phyloP scores from a whole-genome alignment of 2,888 invertebrate species.

The Hyalella azteca region DNA sequence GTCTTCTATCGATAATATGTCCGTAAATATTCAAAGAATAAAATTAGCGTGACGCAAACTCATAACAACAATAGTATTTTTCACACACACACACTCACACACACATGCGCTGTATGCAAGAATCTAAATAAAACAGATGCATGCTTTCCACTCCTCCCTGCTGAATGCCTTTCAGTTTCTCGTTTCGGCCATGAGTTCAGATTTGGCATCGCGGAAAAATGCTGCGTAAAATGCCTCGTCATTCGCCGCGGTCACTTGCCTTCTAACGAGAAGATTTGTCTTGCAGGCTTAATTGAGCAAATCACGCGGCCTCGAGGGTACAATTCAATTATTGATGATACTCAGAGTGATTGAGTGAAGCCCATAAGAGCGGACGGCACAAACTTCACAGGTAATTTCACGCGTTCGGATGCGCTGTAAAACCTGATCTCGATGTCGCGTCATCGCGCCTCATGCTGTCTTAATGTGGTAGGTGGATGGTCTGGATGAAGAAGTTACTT shows the following conservation, averaged over 20 bases:
- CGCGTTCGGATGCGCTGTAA: background rate
- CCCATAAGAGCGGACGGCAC: background rate
- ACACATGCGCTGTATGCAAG: background rate
- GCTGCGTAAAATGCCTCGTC: conserved; percentile 15
- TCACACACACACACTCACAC: background rate
- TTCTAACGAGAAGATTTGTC: conserved; percentile 24
- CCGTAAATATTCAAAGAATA: too few relatives aligned
- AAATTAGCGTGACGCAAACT: too few relatives aligned
- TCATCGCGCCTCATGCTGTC: too few relatives aligned
- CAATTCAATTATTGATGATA: conserved; percentile 26
- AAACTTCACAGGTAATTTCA: conserved; percentile 20
- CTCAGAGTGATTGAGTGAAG: conserved; percentile 30
- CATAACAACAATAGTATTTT: too few relatives aligned
- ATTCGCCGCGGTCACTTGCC: conserved; percentile 21
- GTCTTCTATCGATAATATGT: too few relatives aligned
- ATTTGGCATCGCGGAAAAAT: background rate
- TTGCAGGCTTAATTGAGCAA: conserved; percentile 27
- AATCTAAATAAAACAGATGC: background rate
- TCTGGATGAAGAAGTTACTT: too few relatives aligned
- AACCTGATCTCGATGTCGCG: background rate
- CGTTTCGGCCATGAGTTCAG: too few relatives aligned
- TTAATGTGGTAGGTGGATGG: too few relatives aligned
- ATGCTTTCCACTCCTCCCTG: background rate
- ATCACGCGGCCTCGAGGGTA: background rate
- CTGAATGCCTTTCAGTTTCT: too few relatives aligned